Percentiles rank a stretch among this genome's conserved stretches.
These are phyloP conservation scores for Hemiprocne comata DNA, from an alignment of 2,113 vertebrate species.

Conservation along the genomic window DNA sequence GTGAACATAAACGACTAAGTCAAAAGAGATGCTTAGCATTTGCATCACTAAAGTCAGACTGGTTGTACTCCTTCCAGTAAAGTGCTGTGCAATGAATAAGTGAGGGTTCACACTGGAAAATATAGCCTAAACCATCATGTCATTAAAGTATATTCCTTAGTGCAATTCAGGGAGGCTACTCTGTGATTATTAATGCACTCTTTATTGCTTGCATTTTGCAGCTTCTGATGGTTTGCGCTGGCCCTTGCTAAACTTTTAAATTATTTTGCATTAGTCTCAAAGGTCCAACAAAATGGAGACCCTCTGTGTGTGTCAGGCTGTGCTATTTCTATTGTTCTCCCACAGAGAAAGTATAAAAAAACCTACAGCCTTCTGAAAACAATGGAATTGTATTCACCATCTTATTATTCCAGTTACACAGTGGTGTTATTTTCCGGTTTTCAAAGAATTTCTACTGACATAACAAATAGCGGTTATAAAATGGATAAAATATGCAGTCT, in stretches of 20 bases:
- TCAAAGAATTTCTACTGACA: neutral
- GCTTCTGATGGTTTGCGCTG: neutral
- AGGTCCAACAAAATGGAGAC: neutral
- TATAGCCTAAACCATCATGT: neutral
- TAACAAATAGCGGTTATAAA: neutral
- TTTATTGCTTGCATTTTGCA: neutral
- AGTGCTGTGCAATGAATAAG: neutral
- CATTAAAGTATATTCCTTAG: neutral
- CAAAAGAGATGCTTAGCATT: slow-evolving; percentile 1
- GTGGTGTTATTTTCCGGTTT: neutral
- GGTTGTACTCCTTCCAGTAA: neutral
- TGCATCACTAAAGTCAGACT: neutral
- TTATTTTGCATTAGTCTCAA: neutral
- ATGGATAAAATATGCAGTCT: neutral
- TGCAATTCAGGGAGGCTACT: neutral
- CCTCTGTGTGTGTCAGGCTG: neutral
- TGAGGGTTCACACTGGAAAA: neutral
- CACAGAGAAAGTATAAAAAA: neutral
- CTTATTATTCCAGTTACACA: neutral
- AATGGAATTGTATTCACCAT: neutral
- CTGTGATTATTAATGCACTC: neutral
- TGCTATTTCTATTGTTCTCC: slow-evolving; percentile 16
- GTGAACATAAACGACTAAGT: neutral
- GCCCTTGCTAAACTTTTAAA: neutral
- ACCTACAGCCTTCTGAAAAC: neutral